Evolutionary conservation across 1,140 invertebrate species (phyloP).

Genomic region (Drosophila triauraria): DNA sequence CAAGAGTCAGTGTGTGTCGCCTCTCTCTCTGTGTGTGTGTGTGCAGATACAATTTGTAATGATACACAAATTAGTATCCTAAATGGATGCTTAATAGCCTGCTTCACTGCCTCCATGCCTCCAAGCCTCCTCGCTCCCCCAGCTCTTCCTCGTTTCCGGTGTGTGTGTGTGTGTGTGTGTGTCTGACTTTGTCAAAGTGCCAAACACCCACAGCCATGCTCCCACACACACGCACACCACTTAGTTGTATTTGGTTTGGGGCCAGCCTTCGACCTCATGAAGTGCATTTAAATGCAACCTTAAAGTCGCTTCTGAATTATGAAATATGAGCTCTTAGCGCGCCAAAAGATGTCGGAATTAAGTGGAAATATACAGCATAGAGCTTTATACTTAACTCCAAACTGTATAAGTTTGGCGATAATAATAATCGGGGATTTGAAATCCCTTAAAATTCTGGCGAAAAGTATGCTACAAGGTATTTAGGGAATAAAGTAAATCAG

Average conservation of each 20-base stretch:
- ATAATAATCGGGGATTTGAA: not conserved
- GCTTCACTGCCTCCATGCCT: slow-evolving; percentile 22
- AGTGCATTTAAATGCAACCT: slow-evolving; percentile 60
- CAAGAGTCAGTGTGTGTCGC: slow-evolving; percentile 6
- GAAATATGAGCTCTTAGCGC: not conserved
- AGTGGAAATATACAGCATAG: not conserved
- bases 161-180: slow-evolving; percentile 17
- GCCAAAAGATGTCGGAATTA: not conserved
- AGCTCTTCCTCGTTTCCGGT: slow-evolving; percentile 7
- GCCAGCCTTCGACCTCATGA: slow-evolving; percentile 6
- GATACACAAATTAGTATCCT: slow-evolving; percentile 85
- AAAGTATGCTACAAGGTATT: not conserved
- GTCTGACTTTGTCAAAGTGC: slow-evolving; percentile 33
- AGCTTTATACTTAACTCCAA: not conserved
- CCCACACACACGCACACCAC: slow-evolving; percentile 9
- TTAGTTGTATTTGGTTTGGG: slow-evolving; percentile 26
- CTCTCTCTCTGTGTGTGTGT: slow-evolving; percentile 20
- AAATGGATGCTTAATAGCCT: slow-evolving; percentile 84
- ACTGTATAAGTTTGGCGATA: too few species aligned
- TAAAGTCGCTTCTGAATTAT: slow-evolving; percentile 30
- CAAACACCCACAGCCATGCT: not conserved
- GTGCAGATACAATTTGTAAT: slow-evolving; percentile 81
- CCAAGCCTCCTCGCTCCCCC: not conserved
- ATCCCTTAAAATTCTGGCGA: not conserved
- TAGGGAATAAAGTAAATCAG: too few species aligned